Conservation (phyloP, 2,888 invertebrate genomes). For the Reticulitermes lucifugus region DNA sequence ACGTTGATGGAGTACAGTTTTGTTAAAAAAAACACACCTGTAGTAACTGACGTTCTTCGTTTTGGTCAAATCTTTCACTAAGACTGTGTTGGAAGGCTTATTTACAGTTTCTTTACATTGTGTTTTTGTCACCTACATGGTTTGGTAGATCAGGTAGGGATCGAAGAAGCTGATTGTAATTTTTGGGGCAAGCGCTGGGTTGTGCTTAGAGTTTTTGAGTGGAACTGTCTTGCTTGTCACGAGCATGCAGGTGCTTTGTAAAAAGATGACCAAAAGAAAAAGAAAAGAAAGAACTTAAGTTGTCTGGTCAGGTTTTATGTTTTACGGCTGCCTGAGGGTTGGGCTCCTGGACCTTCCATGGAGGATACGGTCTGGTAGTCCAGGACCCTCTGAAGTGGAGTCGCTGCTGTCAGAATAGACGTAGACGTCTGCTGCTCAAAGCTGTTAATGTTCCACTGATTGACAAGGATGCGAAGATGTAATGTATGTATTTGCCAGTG, state of each 20-base stretch:
- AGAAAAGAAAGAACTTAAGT: constrained; percentile 33
- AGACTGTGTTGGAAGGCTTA: too few relatives aligned
- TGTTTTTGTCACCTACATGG: too few relatives aligned
- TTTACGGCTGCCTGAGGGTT: constrained; percentile 40
- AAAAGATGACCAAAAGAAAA: constrained; percentile 40
- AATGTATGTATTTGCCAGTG: too few relatives aligned
- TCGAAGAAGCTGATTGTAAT: neutral
- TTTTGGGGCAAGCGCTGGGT: neutral
- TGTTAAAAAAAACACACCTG: neutral
- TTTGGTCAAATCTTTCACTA: too few relatives aligned
- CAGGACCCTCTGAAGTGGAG: constrained; percentile 11
- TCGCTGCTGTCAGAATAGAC: neutral
- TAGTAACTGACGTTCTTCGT: too few relatives aligned
- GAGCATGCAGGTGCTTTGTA: constrained; percentile 42
- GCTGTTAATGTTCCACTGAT: too few relatives aligned
- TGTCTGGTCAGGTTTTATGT: constrained; percentile 44
- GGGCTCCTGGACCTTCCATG: constrained; percentile 30
- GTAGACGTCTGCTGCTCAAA: too few relatives aligned
- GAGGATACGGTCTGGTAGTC: constrained; percentile 5
- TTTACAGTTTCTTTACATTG: too few relatives aligned
- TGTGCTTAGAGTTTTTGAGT: constrained; percentile 23
- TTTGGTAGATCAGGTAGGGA: too few relatives aligned
- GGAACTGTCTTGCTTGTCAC: constrained; percentile 31
- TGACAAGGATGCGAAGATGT: too few relatives aligned
- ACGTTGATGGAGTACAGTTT: constrained; percentile 31